Evolutionary conservation across 1,140 invertebrate genomes (phyloP).

Genomic region (Holotrichia oblita): DNA sequence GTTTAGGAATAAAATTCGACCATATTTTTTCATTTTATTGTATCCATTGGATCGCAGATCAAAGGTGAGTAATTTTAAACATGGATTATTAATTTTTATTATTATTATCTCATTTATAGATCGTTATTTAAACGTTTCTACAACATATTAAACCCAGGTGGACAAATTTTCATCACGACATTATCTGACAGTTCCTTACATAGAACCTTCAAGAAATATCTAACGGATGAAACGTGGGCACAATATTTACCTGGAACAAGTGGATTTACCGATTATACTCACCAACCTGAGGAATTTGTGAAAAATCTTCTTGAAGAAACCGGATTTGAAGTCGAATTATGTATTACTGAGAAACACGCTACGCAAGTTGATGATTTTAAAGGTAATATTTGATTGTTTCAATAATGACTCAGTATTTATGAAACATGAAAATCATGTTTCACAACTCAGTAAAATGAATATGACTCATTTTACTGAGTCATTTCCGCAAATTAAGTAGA

Average conservation of each 20-base stretch:
- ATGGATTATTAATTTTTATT: too few relatives aligned
- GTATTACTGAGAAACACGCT: neutral
- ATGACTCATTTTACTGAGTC: too few relatives aligned
- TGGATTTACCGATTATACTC: neutral
- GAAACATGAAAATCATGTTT: too few relatives aligned
- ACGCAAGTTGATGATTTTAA: neutral
- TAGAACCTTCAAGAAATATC: neutral
- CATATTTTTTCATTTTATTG: constrained; percentile 37
- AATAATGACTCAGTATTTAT: too few relatives aligned
- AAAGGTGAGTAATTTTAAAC: neutral
- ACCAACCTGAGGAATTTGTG: neutral
- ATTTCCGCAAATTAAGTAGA: too few relatives aligned
- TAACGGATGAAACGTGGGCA: neutral
- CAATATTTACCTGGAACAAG: neutral
- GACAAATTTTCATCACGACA: neutral
- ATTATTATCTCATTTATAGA: neutral
- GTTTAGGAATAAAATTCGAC: neutral
- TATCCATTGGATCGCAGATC: constrained; percentile 12
- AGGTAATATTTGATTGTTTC: too few relatives aligned
- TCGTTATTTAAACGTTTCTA: neutral
- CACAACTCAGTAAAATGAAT: too few relatives aligned
- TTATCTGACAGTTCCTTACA: neutral
- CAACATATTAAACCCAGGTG: neutral
- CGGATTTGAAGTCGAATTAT: neutral
- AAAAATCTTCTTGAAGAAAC: neutral